Evolutionary conservation across 2,888 invertebrate species (phyloP).

Genomic region (Heliconius cydno): DNA sequence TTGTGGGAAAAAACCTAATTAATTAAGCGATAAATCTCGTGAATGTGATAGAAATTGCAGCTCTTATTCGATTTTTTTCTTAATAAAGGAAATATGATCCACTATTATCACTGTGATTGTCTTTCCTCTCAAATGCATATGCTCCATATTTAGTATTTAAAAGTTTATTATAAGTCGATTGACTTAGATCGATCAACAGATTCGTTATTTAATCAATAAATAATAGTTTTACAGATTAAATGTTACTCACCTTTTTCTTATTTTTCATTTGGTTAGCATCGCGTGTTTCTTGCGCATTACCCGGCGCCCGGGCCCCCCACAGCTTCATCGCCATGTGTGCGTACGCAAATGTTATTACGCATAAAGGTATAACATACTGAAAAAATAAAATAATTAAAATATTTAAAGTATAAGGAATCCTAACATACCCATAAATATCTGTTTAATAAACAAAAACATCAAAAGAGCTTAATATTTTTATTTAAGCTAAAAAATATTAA

Average conservation of each 20-base stretch:
- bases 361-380: constrained; percentile 90
- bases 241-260: constrained; percentile 88
- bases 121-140: no score
- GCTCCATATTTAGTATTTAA: no score
- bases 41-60: neutral
- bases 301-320: constrained; percentile 91
- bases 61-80: neutral
- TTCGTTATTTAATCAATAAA: neutral
- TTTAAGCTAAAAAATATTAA: neutral
- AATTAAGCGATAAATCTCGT: neutral
- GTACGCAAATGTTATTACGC: constrained; percentile 92
- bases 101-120: neutral
- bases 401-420: neutral
- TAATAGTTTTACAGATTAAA: neutral
- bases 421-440: neutral
- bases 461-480: no score
- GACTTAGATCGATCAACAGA: neutral
- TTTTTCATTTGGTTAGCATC: constrained; percentile 92
- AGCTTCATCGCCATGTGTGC: constrained; percentile 90
- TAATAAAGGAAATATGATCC: neutral
- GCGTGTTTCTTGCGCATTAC: constrained; percentile 89
- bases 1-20: no score
- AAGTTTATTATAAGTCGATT: no score
- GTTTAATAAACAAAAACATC: neutral
- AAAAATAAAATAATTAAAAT: neutral